phyloP scores from a whole-genome alignment of 2,113 vertebrate species.

The Anas platyrhynchos region DNA sequence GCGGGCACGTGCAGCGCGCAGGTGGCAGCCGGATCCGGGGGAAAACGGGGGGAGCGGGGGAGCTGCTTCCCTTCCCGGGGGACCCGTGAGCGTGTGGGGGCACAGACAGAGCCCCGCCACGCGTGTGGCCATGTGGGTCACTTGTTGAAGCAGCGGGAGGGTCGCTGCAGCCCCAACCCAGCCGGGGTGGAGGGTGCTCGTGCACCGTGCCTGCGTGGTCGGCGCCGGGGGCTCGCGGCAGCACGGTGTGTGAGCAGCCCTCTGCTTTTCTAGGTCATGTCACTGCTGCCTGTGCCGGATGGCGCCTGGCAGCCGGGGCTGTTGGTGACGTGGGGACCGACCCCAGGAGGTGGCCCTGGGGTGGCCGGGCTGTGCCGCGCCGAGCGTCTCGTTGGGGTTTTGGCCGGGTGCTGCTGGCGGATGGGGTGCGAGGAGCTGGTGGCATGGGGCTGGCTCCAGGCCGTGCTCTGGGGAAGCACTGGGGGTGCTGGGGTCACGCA shows the following conservation, averaged over 20 bases:
- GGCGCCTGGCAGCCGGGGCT: neutral
- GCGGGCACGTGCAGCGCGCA: neutral
- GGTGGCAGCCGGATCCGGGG: neutral
- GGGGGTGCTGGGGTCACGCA: accelerated
- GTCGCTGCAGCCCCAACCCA: neutral
- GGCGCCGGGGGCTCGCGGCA: neutral
- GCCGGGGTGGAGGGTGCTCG: neutral
- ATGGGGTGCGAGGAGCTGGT: accelerated
- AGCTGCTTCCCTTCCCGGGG: neutral
- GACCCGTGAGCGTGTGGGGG: accelerated
- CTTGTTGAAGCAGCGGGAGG: neutral
- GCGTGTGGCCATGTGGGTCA: neutral
- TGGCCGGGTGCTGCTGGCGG: accelerated
- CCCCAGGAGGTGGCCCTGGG: neutral
- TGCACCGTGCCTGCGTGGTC: neutral
- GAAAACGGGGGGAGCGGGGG: neutral
- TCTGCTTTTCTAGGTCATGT: slow-evolving; percentile 59
- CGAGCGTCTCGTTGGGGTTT: accelerated
- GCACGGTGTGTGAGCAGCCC: neutral
- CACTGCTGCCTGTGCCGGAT: neutral
- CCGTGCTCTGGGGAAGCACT: accelerated
- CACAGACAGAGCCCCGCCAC: neutral
- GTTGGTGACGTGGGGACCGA: neutral
- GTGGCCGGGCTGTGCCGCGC: neutral
- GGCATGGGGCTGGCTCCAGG: accelerated